phyloP scores from a whole-genome alignment of 2,888 invertebrate species.

The Lithophane semibrunnea region DNA sequence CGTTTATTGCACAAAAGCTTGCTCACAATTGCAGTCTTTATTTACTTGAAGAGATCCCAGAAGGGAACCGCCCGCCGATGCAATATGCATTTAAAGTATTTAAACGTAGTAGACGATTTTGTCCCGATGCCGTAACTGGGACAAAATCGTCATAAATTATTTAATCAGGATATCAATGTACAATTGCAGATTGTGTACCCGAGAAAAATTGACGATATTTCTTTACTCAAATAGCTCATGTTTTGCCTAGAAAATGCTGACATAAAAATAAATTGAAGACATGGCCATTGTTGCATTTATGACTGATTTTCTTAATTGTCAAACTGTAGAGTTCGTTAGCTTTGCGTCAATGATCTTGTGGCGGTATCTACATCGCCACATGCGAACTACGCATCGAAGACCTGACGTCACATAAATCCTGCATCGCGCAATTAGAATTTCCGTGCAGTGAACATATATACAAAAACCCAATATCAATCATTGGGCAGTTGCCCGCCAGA shows the following conservation, averaged over 20 bases:
- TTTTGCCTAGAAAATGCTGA: neutral
- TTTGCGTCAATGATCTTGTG: neutral
- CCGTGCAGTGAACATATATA: too few species aligned
- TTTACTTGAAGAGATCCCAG: slow-evolving; percentile 20
- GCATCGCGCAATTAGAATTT: too few species aligned
- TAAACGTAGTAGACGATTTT: neutral
- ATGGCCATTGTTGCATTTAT: neutral
- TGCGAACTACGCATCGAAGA: too few species aligned
- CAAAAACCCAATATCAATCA: too few species aligned
- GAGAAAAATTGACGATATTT: neutral
- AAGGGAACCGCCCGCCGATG: neutral
- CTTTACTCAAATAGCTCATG: neutral
- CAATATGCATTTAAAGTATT: slow-evolving; percentile 1
- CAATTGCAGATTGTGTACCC: neutral
- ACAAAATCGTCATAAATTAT: too few species aligned
- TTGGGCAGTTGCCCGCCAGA: too few species aligned
- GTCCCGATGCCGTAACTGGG: neutral
- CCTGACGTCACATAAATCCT: too few species aligned
- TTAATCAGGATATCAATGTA: neutral
- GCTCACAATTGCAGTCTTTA: slow-evolving; percentile 22
- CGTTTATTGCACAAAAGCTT: slow-evolving; percentile 36
- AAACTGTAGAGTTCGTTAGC: neutral
- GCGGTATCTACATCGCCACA: too few species aligned
- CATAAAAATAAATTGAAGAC: neutral
- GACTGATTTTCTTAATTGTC: neutral